A percentile compares a stretch with the other conserved stretches of the same genome.
Conservation (phyloP, 2,113 vertebrate genomes). For the Halcyon malimbica region DNA sequence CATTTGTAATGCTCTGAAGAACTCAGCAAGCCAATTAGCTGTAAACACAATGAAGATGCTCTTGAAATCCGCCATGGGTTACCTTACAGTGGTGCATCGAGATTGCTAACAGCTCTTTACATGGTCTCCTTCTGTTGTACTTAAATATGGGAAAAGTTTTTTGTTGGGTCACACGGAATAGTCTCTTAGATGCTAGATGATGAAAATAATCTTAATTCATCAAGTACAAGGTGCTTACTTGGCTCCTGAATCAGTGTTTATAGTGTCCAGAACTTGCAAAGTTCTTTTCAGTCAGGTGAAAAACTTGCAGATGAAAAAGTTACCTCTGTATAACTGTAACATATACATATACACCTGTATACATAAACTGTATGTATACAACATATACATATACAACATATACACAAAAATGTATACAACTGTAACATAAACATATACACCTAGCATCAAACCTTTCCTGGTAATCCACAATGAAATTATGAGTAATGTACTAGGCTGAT, state of each 20-base stretch:
- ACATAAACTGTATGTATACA: too few species aligned
- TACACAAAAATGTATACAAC: too few species aligned
- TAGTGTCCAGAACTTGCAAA: neutral
- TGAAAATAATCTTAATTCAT: neutral
- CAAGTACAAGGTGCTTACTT: neutral
- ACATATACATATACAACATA: too few species aligned
- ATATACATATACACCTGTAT: too few species aligned
- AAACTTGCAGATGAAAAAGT: neutral
- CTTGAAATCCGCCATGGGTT: neutral
- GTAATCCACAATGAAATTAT: neutral
- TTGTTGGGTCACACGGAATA: neutral
- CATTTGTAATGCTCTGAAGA: neutral
- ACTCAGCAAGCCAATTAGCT: neutral
- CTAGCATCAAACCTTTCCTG: neutral
- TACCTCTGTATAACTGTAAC: neutral
- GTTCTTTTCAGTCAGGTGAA: neutral
- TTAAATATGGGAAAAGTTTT: neutral
- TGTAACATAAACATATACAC: neutral
- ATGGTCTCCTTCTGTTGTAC: neutral
- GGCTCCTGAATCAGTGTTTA: neutral
- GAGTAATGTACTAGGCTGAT: neutral
- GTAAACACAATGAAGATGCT: neutral
- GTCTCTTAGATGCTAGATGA: neutral
- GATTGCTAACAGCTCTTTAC: neutral
- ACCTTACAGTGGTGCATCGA: fast-evolving